Base-by-base conservation (phyloP, 2,113 vertebrate species). In the Ailuropoda melanoleuca region DNA sequence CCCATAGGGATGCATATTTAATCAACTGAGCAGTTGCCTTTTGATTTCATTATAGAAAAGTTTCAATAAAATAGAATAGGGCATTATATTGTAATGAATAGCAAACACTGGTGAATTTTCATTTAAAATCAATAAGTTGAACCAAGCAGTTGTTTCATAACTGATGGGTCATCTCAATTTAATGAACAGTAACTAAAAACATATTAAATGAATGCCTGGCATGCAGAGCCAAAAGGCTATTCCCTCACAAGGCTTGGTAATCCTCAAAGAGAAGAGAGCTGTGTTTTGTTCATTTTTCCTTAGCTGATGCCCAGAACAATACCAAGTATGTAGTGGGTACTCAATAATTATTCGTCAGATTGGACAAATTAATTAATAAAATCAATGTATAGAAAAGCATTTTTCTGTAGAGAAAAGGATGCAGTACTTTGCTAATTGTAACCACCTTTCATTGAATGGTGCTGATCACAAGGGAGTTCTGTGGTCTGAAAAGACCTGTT, bases 41-140 rank as follows among this genome's bases (percentile, higher is more conserved):
- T 97, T 96, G 88, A 97, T 97, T 97, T 96, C 78, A 91, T 96
- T 95, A 94, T 62, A 75, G 88, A 95, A 90, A 97, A 91, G 24
- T 70, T 97, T 96, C 92, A 89, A 80, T 98, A 95, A 98, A 97
- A 93, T 78, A 90, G 85, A 88, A 90, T 58, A 96, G 29, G 64
- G 50, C 12, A 68, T 95, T 95, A 88, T 86, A 50, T 82, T 96
- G 43, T 84, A 96, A 93, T 91, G 82, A 97, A 90, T 97, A 82
- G 74, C 86, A 96, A 97, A 95, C 31, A 93, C 80, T 90, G 50
- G 82, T 80, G 37, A 92, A 95, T 97, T 97, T 98, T 98, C 92
- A 97, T 96, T 95, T 97, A 96, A 96, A 98, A 97, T 98, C 96
- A 97, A 70, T 94, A 97, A 88, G 93, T 96, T 93, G 70, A 96